Conservation (phyloP, 2,888 invertebrate genomes). For the Lasioglossum marginatum region DNA sequence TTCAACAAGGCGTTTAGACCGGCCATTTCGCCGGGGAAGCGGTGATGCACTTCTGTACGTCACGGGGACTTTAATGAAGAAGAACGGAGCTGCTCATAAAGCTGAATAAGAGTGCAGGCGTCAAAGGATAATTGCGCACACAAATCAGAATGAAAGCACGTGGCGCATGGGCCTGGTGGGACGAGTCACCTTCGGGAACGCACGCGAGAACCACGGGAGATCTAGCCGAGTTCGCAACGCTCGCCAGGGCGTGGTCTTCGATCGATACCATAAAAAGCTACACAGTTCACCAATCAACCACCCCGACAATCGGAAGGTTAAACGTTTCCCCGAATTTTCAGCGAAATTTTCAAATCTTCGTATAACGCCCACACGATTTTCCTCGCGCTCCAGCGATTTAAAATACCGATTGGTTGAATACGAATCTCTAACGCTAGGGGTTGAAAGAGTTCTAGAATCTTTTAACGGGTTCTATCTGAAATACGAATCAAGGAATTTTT, state of each 20-base stretch:
- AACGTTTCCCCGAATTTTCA: slow-evolving; percentile 12
- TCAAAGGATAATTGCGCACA: slow-evolving; percentile 47
- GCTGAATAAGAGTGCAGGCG: slow-evolving; percentile 45
- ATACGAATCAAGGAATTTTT: background rate
- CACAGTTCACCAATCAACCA: slow-evolving; percentile 27
- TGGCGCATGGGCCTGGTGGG: slow-evolving; percentile 13
- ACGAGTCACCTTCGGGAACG: slow-evolving; percentile 33
- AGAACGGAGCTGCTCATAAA: slow-evolving; percentile 29
- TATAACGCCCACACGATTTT: background rate
- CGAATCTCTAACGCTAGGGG: background rate
- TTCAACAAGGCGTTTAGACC: slow-evolving; percentile 22
- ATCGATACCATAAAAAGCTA: slow-evolving; percentile 77
- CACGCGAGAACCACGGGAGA: slow-evolving; percentile 2
- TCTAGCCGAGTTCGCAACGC: slow-evolving; percentile 57
- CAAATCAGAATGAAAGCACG: slow-evolving; percentile 35
- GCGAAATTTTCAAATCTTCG: slow-evolving; percentile 16
- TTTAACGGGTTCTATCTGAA: background rate
- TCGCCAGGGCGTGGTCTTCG: slow-evolving; percentile 74
- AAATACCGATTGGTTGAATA: background rate
- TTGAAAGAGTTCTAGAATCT: background rate
- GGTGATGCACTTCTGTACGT: slow-evolving; percentile 38
- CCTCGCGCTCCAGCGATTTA: background rate
- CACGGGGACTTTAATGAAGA: slow-evolving; percentile 39
- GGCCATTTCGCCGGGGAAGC: slow-evolving; percentile 35
- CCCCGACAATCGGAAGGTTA: slow-evolving; percentile 13